phyloP scores from a whole-genome alignment of 1,140 invertebrate genomes.

The Eurosta solidaginis region DNA sequence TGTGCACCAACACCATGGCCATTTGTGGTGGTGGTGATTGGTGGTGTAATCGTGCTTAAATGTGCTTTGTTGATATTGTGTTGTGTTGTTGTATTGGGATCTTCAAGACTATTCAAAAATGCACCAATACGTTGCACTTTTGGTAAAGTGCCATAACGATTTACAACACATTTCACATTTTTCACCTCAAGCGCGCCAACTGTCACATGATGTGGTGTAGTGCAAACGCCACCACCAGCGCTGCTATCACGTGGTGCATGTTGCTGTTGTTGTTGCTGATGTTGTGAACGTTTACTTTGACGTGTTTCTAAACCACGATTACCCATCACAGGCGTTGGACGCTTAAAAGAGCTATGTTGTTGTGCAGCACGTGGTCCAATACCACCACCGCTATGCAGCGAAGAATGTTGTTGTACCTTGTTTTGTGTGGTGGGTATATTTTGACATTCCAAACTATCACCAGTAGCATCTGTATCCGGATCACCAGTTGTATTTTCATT shows the following conservation, averaged over 20 bases:
- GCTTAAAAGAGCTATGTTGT: conserved; percentile 63
- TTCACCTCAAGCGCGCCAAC: conserved; percentile 93
- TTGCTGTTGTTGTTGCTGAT: conserved; percentile 42
- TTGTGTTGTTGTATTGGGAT: conserved; percentile 34
- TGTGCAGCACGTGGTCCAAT: conserved; percentile 48
- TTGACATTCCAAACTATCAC: conserved; percentile 51
- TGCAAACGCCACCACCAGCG: conserved; percentile 35
- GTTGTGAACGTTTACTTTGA: conserved; percentile 66
- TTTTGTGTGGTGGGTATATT: conserved; percentile 35
- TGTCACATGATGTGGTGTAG: conserved; percentile 55
- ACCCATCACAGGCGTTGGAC: conserved; percentile 64
- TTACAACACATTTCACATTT: conserved; percentile 94
- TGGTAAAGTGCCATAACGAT: conserved; percentile 94
- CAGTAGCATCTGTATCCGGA: conserved; percentile 67
- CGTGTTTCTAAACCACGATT: conserved; percentile 61
- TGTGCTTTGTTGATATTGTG: background rate
- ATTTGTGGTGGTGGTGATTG: conserved; percentile 38
- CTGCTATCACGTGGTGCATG: conserved; percentile 31
- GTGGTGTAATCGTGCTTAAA: conserved; percentile 33
- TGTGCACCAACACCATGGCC: conserved; percentile 41
- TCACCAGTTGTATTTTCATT: conserved; percentile 67
- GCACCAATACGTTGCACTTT: conserved; percentile 95
- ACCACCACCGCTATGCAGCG: conserved; percentile 49
- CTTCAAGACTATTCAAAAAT: conserved; percentile 87
- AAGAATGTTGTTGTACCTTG: conserved; percentile 56